These are phyloP conservation scores for Idaea biselata DNA, from an alignment of 2,888 invertebrate species.

Conservation along the genomic window DNA sequence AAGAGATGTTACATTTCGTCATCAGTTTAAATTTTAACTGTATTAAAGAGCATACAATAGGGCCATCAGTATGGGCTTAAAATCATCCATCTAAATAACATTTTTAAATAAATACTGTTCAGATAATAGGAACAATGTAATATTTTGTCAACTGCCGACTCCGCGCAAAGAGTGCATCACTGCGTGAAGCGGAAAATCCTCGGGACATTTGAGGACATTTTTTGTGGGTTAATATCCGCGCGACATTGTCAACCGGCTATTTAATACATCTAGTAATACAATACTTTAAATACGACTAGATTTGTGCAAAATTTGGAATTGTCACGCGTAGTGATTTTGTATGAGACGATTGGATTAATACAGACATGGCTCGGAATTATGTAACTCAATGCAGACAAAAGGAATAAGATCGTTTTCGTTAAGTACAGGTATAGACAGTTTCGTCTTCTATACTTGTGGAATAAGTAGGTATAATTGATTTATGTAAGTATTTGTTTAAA, in stretches of 20 bases:
- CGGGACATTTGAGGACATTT: conserved; percentile 79
- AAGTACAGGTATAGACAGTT: conserved; percentile 1
- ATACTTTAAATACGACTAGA: conserved; percentile 79
- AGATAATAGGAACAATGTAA: conserved; percentile 80
- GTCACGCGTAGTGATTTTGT: conserved; percentile 69
- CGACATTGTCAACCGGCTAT: conserved; percentile 79
- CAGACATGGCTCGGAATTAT: conserved; percentile 35
- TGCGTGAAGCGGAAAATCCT: conserved; percentile 81
- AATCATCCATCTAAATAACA: conserved; percentile 81
- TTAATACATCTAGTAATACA: conserved; percentile 79
- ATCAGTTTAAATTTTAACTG: conserved; percentile 56
- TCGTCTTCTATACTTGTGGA: not conserved
- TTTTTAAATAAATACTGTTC: conserved; percentile 79
- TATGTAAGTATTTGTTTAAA: not conserved
- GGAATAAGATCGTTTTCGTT: conserved; percentile 10
- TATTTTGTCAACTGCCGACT: conserved; percentile 80
- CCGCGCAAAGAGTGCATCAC: conserved; percentile 72
- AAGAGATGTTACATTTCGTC: conserved; percentile 22
- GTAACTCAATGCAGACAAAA: conserved; percentile 13
- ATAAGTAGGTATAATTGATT: conserved; percentile 1
- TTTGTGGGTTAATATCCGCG: conserved; percentile 80
- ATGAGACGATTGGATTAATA: conserved; percentile 72
- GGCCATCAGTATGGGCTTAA: conserved; percentile 71
- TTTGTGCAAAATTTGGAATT: conserved; percentile 80
- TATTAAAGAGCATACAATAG: conserved; percentile 68